These are phyloP conservation scores for Drosophila atripex DNA, from an alignment of 2,888 invertebrate genomes.

Conservation along the genomic window DNA sequence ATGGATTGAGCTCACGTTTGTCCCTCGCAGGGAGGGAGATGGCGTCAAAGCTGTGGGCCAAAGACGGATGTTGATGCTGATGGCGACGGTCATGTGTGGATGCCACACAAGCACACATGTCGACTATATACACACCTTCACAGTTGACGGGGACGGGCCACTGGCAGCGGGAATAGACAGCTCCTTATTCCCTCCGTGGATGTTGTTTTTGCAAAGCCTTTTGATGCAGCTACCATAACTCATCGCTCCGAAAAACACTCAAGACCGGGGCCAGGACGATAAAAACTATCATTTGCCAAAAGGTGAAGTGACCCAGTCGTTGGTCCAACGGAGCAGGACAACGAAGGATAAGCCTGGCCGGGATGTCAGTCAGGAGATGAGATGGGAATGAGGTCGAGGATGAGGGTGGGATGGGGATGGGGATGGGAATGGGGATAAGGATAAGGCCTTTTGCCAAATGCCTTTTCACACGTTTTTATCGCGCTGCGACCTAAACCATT, in stretches of 20 bases:
- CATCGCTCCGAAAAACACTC: conserved; percentile 71
- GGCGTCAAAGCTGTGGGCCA: conserved; percentile 26
- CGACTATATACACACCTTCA: conserved; percentile 25
- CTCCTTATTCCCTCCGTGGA: conserved; percentile 17
- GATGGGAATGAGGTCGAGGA: neutral
- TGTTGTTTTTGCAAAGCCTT: conserved; percentile 59
- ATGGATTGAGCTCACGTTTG: conserved; percentile 76
- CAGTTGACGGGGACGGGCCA: neutral
- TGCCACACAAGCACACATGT: conserved; percentile 28
- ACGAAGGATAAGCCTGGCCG: conserved; percentile 15
- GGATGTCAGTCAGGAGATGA: conserved; percentile 14
- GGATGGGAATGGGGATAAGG: neutral
- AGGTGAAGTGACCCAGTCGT: conserved; percentile 61
- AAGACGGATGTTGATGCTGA: conserved; percentile 50
- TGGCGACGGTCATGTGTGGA: conserved; percentile 50
- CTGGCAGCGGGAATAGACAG: conserved; percentile 22
- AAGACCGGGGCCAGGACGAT: conserved; percentile 57
- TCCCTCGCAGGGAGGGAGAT: conserved; percentile 5
- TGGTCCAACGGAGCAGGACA: conserved; percentile 35
- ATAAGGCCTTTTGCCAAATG: conserved; percentile 65
- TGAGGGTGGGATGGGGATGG: neutral
- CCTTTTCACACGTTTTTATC: conserved; percentile 77
- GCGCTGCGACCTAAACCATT: conserved; percentile 57
- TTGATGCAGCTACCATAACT: conserved; percentile 77
- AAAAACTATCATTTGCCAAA: conserved; percentile 80